Conservation (phyloP, 2,888 invertebrate species). For the Drosophila infuscata region DNA sequence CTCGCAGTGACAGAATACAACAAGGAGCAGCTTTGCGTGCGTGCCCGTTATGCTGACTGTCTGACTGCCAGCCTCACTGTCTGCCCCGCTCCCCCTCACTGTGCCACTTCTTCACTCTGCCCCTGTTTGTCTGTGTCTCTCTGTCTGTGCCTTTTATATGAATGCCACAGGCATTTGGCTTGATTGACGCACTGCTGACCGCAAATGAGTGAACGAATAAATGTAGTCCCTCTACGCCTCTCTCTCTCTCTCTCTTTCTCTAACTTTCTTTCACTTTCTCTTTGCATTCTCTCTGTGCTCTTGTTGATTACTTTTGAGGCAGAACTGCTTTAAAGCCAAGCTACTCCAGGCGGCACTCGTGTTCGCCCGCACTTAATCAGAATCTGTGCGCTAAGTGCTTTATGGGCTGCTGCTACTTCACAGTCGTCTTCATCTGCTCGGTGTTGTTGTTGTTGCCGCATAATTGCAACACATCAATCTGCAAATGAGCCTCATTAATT, state of each 20-base stretch:
- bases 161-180: conserved; percentile 62
- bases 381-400: conserved; percentile 78
- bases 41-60: conserved; percentile 38
- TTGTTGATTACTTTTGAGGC: conserved; percentile 54
- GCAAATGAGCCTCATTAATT: conserved; percentile 77
- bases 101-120: not conserved
- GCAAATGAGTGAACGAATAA: conserved; percentile 53
- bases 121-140: conserved; percentile 9
- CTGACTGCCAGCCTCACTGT: conserved; percentile 17
- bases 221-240: conserved; percentile 19
- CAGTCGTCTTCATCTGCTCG: conserved; percentile 22
- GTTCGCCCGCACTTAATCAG: conserved; percentile 70
- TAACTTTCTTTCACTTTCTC: not conserved
- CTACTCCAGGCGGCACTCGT: conserved; percentile 19
- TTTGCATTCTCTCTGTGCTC: not conserved
- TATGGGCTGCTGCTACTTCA: conserved; percentile 38
- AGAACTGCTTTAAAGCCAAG: conserved; percentile 45
- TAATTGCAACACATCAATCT: conserved; percentile 80
- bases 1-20: conserved; percentile 42
- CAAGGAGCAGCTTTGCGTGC: conserved; percentile 42
- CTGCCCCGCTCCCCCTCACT: not conserved
- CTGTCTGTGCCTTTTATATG: conserved; percentile 39
- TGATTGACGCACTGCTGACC: conserved; percentile 78
- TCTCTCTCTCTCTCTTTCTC: not conserved
- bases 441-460: conserved; percentile 45